A percentile compares a stretch with the other conserved stretches of the same genome.
Evolutionary conservation across 2,888 invertebrate species (phyloP).

Genomic region (Drosophila prolongata): DNA sequence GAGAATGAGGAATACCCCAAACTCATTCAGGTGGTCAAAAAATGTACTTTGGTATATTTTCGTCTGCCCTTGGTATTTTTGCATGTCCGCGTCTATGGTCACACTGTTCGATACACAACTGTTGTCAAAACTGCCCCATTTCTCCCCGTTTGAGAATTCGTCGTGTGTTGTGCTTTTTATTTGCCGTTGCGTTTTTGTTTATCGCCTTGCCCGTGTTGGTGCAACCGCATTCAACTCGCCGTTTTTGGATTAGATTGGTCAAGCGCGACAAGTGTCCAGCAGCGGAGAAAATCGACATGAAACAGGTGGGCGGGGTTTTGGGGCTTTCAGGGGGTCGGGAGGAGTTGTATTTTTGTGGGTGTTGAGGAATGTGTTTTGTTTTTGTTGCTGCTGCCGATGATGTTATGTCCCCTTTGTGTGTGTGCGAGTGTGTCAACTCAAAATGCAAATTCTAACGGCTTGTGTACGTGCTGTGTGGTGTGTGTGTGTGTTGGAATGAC

Average conservation of each 20-base stretch:
- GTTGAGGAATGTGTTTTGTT: slow-evolving; percentile 12
- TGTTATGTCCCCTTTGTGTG: slow-evolving; percentile 23
- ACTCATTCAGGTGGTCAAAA: too few relatives aligned
- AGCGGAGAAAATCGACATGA: slow-evolving; percentile 38
- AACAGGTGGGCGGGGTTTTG: slow-evolving; percentile 43
- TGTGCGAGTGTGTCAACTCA: slow-evolving; percentile 10
- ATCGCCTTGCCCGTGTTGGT: neutral
- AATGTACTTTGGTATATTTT: too few relatives aligned
- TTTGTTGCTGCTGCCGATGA: slow-evolving; percentile 15
- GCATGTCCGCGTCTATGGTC: too few relatives aligned
- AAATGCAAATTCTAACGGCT: slow-evolving; percentile 34
- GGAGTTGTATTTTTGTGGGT: slow-evolving; percentile 3
- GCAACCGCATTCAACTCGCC: slow-evolving; percentile 8
- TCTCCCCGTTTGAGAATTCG: too few relatives aligned
- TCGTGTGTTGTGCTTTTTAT: slow-evolving; percentile 22
- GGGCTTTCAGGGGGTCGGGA: slow-evolving; percentile 6
- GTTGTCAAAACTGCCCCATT: too few relatives aligned
- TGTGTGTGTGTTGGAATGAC: slow-evolving; percentile 28
- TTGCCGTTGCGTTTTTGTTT: slow-evolving; percentile 30
- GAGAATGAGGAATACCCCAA: too few relatives aligned
- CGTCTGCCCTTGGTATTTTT: too few relatives aligned
- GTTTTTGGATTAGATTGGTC: slow-evolving; percentile 20
- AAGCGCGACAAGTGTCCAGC: slow-evolving; percentile 36
- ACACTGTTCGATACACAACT: too few relatives aligned
- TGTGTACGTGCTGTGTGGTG: slow-evolving; percentile 11